phyloP scores from a whole-genome alignment of 1,140 invertebrate genomes.

The Oedothorax gibbosus region DNA sequence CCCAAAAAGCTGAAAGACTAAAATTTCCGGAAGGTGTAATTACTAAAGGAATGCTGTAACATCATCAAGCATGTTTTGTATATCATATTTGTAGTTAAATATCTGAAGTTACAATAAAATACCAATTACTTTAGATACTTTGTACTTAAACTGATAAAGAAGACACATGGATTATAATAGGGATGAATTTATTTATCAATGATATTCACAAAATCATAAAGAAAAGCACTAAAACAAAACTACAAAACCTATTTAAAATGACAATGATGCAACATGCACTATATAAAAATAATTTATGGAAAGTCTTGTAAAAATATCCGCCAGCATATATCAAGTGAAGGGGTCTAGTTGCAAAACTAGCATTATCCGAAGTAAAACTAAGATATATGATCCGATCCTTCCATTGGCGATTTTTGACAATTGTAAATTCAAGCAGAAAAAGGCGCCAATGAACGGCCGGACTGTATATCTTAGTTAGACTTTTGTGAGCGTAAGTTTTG shows the following conservation, averaged over 20 bases:
- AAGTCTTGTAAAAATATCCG: conserved; percentile 5
- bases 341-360: too few relatives aligned
- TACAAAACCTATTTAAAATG: conserved; percentile 30
- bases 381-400: too few relatives aligned
- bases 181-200: conserved; percentile 36
- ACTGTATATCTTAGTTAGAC: too few relatives aligned
- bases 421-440: too few relatives aligned
- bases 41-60: conserved; percentile 50
- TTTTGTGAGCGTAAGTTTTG: background rate
- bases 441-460: too few relatives aligned
- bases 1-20: conserved; percentile 14
- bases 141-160: background rate
- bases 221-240: conserved; percentile 20
- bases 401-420: too few relatives aligned
- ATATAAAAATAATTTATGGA: conserved; percentile 59
- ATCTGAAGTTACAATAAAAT: background rate
- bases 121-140: background rate
- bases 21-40: conserved; percentile 24
- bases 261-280: conserved; percentile 47
- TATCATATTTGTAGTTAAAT: background rate
- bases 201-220: conserved; percentile 38
- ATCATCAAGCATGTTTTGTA: background rate
- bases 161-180: background rate
- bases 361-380: too few relatives aligned
- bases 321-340: too few relatives aligned